These are phyloP conservation scores for Sepioteuthis lessoniana DNA, from an alignment of 2,888 invertebrate genomes.

Conservation along the genomic window DNA sequence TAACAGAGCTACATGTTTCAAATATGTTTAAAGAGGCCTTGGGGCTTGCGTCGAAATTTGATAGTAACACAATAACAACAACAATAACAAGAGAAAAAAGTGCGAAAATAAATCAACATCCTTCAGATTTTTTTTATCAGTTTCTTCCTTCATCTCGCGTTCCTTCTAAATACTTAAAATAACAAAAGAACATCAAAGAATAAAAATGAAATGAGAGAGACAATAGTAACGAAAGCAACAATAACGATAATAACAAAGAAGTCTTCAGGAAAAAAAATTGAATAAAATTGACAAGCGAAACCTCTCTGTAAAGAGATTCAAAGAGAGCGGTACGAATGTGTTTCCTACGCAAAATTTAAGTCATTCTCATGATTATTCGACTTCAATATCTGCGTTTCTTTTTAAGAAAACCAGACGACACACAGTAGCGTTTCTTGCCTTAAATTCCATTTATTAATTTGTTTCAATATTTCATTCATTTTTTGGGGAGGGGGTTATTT, in stretches of 20 bases:
- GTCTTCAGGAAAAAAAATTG: not conserved
- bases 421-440: not conserved
- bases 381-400: not conserved
- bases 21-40: not conserved
- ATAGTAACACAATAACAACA: not conserved
- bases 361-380: too few relatives aligned
- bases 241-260: not conserved
- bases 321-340: not conserved
- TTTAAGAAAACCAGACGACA: not conserved
- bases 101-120: not conserved
- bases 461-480: not conserved
- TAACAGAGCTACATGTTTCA: constrained; percentile 33
- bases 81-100: not conserved
- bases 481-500: too few relatives aligned
- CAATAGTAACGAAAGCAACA: not conserved
- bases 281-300: not conserved
- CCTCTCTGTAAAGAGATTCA: not conserved
- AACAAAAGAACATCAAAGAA: not conserved
- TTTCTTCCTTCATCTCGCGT: not conserved
- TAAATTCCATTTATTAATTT: not conserved
- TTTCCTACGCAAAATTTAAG: not conserved
- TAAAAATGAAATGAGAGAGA: not conserved
- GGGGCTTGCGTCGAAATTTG: not conserved
- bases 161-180: not conserved
- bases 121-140: not conserved